Conservation (phyloP, 2,113 vertebrate genomes). For the Melanostigma gelatinosum region DNA sequence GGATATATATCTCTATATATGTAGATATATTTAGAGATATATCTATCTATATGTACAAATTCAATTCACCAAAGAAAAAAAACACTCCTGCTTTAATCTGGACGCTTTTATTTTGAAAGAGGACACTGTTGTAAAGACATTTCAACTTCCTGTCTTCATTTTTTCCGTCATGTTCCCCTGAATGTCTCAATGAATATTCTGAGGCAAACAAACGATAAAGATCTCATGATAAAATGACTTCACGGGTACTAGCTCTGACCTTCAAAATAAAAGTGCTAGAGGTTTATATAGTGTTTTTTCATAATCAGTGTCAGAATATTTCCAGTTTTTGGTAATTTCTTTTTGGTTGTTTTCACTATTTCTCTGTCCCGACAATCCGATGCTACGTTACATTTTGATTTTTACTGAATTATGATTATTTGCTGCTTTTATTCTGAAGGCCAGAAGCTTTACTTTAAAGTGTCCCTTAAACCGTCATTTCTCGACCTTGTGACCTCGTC, state of each 20-base stretch:
- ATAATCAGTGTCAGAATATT: background rate
- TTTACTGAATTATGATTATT: background rate
- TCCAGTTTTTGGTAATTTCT: background rate
- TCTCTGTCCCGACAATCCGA: background rate
- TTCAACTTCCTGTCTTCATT: slow-evolving; percentile 21
- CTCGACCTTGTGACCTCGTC: background rate
- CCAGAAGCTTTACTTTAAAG: background rate
- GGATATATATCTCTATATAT: background rate
- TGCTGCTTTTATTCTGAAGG: slow-evolving; percentile 8
- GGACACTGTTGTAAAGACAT: background rate
- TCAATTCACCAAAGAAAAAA: slow-evolving; percentile 39
- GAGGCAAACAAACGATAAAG: background rate
- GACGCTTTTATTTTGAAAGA: slow-evolving; percentile 30
- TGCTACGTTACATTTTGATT: background rate
- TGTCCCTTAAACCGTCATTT: background rate
- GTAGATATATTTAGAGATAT: background rate
- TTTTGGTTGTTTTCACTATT: background rate
- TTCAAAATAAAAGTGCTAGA: background rate
- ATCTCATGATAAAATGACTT: background rate
- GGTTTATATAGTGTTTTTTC: background rate
- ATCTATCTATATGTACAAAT: background rate
- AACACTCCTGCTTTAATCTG: background rate
- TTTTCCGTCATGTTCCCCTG: background rate
- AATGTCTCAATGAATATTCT: background rate
- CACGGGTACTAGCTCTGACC: background rate